Base-by-base conservation (phyloP, 2,888 invertebrate genomes). In the Cremastinae sp. region DNA sequence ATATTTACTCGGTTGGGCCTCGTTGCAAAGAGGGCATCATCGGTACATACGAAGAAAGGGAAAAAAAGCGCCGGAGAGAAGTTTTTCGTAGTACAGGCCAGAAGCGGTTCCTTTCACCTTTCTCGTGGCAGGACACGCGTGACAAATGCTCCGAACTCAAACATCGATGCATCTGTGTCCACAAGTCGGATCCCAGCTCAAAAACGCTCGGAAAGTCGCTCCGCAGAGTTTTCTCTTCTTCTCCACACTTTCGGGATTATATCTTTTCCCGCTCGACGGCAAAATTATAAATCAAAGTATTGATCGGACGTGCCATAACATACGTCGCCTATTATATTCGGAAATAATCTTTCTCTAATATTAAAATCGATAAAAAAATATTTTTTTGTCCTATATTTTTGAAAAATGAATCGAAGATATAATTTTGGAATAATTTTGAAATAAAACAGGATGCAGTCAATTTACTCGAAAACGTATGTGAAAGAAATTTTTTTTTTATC, bases 81-180 rank as follows among this genome's bases (percentile, higher is more conserved):
- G 18, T 71, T 37, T 14, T 39, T 35, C 18, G 61, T 20, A 64
- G 55, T 35, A 16, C 59, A 71, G 81, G 82, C 22, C 16, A 59
- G 59, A 43, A 58, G 76, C 85, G 87, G 86, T 87, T 85, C 86
- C 86, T 87, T 87, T 83, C 79, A 80, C 79, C 82, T 82, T 85
- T 85, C 53, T 81, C 81, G 83, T 83, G 81, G 81, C 85, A 81
- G 84, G 89, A 89, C 89, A 89, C 89, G 89, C 89, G 89, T 89
- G 89, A 89, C 89, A 89, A 89, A 89, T 89, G 89, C 88, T 85
- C 81, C 81, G 80, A 83, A 83, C 81, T 87, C 87, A 89, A 89
- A 89, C 86, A 88, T 76, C 78, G 81, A 83, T 82, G 88, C 89
- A 89, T 89, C 89, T 89, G 89, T 88, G 88, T 88, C 85, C 81